Base-by-base conservation (phyloP, 2,797 vertebrate species). In the Takifugu rubripes region DNA sequence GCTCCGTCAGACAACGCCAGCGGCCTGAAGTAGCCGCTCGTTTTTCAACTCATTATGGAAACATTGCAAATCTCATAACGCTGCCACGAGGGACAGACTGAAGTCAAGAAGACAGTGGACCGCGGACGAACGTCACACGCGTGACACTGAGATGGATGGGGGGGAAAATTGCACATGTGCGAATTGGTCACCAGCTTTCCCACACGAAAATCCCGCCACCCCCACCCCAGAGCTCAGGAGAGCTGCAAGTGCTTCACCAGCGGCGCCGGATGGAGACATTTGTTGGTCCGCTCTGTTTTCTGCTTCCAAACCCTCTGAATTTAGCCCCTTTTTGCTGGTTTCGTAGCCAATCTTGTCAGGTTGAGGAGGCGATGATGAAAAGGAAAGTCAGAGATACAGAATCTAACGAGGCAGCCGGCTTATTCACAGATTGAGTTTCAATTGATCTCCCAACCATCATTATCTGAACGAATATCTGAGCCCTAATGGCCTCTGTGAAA, bases 401-500 rank as follows among this genome's bases (percentile, higher is more conserved):
- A 68, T 47, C 29, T 12, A 16, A 58, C 44, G 56, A 72, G 42
- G 57, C 66, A 33, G 66, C 59, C 68, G 56, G 59, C 70, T 72
- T 74, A 58, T 74, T 78, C 72, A 56, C 63, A 64, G 73, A 87
- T 83, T 7, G 57, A 81, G 82, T 86, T 84, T 81, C 73, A 68
- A 88, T 85, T 84, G 84, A 90, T 88, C 77, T 78, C 62, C 60
- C 17, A 25, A 64, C 47, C 33, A 54, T 66, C 55, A 54, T 79
- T 82, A 81, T 78, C 67, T 52, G 40, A 70, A 62, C 4, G 65
- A 72, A 70, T 53, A 68, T 70, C 62, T 72, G 59, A 6, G 66
- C 57, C 48, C 69, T 84, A 81, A 82, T 80, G 78, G 84, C 66
- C 70, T 69, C 74, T 66, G 66, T 69, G 74, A 85, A 79, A 78